Percentiles rank a stretch among this genome's conserved stretches.
These are phyloP conservation scores for Eurosta solidaginis DNA, from an alignment of 1,140 invertebrate species.

Conservation along the genomic window DNA sequence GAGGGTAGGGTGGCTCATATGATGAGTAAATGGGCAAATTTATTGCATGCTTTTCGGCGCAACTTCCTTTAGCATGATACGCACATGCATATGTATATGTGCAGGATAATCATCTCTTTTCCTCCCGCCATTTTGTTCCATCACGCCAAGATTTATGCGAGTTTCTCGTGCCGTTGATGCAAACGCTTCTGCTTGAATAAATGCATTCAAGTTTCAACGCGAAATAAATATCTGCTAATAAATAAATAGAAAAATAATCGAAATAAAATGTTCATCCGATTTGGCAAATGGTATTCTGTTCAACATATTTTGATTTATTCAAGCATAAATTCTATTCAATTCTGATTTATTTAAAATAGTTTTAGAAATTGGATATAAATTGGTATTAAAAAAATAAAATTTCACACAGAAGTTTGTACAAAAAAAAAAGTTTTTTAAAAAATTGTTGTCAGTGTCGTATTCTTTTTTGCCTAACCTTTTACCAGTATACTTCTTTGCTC, in stretches of 20 bases:
- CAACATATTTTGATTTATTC: background rate
- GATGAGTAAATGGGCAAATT: slow-evolving; percentile 32
- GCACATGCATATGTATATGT: background rate
- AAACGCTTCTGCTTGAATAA: background rate
- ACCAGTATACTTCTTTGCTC: no score
- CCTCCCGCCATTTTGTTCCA: background rate
- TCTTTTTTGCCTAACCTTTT: no score
- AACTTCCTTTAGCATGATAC: background rate
- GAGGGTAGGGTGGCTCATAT: background rate
- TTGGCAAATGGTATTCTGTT: background rate
- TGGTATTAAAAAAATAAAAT: no score
- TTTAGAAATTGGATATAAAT: no score
- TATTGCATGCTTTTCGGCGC: slow-evolving; percentile 32
- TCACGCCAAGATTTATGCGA: slow-evolving; percentile 6
- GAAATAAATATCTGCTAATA: background rate
- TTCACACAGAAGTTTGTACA: no score
- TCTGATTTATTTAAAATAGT: background rate
- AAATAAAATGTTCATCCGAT: background rate
- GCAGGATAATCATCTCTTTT: no score
- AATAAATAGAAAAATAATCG: background rate
- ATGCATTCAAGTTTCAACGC: background rate
- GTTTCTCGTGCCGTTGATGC: background rate
- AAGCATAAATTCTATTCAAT: background rate
- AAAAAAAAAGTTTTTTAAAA: no score
- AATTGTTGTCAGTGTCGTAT: no score